Conservation (phyloP, 2,113 vertebrate genomes). For the Dolichallabes microphthalmus region DNA sequence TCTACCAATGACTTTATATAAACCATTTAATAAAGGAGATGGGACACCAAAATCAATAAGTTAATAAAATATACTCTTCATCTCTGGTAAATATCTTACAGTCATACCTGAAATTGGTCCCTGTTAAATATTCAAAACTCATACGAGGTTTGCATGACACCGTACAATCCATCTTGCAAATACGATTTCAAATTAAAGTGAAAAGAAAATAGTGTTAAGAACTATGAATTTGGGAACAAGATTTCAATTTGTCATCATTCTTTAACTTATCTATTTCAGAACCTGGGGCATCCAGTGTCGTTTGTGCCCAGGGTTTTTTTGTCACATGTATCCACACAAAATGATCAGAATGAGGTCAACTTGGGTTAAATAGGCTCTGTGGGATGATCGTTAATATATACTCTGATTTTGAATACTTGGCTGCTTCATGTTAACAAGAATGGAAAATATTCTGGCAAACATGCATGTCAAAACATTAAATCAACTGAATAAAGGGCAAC, state of each 20-base stretch:
- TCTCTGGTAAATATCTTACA: constrained; percentile 71
- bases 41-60: constrained; percentile 68
- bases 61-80: constrained; percentile 78
- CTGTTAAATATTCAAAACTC: constrained; percentile 58
- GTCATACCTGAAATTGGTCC: constrained; percentile 73
- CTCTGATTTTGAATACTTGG: neutral
- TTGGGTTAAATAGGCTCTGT: neutral
- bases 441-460: constrained; percentile 34
- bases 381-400: neutral
- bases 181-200: constrained; percentile 7
- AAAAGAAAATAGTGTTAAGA: constrained; percentile 1
- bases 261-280: neutral
- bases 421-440: constrained; percentile 38
- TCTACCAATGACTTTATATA: constrained; percentile 51
- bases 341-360: neutral
- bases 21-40: constrained; percentile 56
- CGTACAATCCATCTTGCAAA: constrained; percentile 26
- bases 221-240: constrained; percentile 17
- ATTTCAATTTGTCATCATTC: constrained; percentile 29
- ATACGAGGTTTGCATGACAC: constrained; percentile 29
- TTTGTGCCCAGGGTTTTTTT: neutral
- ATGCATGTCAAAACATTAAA: constrained; percentile 26
- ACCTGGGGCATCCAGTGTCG: neutral
- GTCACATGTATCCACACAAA: neutral
- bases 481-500: constrained; percentile 44